Conservation (phyloP, 2,113 vertebrate genomes). For the Motacilla tschutschensis region DNA sequence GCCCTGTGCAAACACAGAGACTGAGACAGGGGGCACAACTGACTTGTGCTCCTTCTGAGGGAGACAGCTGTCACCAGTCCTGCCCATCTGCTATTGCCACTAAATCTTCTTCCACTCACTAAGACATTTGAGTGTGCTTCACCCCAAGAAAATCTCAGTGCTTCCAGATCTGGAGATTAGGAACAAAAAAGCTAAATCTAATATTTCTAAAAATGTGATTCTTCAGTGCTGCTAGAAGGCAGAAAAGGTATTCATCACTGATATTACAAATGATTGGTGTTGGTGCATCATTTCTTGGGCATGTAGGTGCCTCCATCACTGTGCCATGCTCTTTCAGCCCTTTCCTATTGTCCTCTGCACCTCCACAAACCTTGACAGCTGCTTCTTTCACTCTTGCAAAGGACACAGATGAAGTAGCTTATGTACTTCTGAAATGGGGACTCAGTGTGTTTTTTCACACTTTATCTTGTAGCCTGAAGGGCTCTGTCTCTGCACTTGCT, state of each 20-base stretch:
- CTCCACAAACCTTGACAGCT: background rate
- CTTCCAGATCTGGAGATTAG: background rate
- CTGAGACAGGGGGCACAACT: background rate
- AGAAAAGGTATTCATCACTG: background rate
- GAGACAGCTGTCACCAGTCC: background rate
- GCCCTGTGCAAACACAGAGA: background rate
- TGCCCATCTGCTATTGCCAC: background rate
- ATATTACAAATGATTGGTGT: background rate
- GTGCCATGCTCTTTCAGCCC: background rate
- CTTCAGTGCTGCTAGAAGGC: background rate
- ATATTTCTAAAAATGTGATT: background rate
- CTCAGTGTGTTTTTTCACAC: background rate
- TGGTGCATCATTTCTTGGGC: background rate
- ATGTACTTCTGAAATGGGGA: background rate
- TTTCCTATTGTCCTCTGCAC: background rate
- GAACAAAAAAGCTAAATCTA: background rate
- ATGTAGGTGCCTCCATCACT: background rate
- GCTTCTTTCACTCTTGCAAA: background rate
- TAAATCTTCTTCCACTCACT: background rate
- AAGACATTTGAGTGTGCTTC: background rate
- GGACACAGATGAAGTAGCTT: background rate
- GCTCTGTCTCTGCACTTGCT: background rate
- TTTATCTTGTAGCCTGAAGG: background rate
- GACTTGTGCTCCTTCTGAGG: rapidly evolving
- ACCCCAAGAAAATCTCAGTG: background rate